Conservation (phyloP, 2,797 vertebrate species). For the Myotis pilosus region DNA sequence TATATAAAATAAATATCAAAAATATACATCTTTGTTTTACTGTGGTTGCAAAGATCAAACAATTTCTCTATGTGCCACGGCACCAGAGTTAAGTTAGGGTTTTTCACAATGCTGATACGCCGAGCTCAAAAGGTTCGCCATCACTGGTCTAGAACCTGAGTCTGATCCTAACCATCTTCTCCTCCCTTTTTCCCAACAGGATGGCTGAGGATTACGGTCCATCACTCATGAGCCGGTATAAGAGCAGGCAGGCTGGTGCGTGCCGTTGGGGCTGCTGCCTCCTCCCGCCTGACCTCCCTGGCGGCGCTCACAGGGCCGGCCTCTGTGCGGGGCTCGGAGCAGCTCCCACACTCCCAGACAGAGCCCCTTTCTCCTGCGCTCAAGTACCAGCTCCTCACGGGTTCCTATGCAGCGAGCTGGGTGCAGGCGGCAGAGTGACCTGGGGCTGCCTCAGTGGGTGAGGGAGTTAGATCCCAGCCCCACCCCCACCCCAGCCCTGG, state of each 20-base stretch:
- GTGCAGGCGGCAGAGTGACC: not conserved
- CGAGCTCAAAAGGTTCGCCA: too few species aligned
- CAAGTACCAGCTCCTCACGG: constrained; percentile 49
- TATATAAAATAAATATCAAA: too few species aligned
- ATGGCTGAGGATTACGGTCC: not conserved
- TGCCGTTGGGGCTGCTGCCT: not conserved
- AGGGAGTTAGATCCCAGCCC: not conserved
- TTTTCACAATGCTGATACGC: too few species aligned
- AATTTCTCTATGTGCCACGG: too few species aligned
- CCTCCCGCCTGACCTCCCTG: not conserved
- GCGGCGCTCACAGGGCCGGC: constrained; percentile 37
- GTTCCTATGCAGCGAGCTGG: constrained; percentile 41
- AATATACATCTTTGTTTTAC: too few species aligned
- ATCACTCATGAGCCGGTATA: not conserved
- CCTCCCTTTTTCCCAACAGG: not conserved
- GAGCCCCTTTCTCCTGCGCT: constrained; percentile 51
- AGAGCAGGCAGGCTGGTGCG: constrained; percentile 13
- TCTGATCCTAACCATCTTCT: not conserved
- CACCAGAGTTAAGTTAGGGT: too few species aligned
- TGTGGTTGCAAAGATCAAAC: too few species aligned
- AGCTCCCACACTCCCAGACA: constrained; percentile 36
- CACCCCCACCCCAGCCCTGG: not conserved
- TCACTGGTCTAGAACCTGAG: not conserved
- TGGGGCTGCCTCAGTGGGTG: not conserved
- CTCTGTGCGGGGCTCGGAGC: constrained; percentile 27